These are phyloP conservation scores for Tetragnatha versicolor DNA, from an alignment of 1,140 invertebrate species.

Conservation along the genomic window DNA sequence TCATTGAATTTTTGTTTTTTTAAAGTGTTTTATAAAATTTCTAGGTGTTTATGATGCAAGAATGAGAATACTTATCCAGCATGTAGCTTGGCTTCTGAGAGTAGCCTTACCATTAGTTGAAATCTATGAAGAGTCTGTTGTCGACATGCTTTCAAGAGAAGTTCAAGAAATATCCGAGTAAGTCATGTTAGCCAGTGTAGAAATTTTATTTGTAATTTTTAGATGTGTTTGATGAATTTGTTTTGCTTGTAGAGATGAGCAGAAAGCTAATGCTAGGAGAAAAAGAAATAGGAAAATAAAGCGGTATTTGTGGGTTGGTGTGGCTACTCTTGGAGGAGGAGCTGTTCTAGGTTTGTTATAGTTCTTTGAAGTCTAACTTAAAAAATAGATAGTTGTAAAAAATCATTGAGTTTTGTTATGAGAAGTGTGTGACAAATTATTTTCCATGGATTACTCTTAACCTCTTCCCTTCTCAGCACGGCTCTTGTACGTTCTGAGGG, in stretches of 20 bases:
- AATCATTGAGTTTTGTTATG: background rate
- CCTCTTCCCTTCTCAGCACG: no score
- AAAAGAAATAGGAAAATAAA: constrained; percentile 70
- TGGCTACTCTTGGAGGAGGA: constrained; percentile 73
- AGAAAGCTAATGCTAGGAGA: constrained; percentile 63
- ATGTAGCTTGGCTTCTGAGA: constrained; percentile 68
- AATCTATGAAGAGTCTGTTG: constrained; percentile 64
- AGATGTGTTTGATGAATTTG: background rate
- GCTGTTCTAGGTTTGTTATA: constrained; percentile 68
- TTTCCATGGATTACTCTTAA: no score
- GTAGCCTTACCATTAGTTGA: constrained; percentile 69
- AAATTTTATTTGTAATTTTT: background rate
- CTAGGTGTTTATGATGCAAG: constrained; percentile 74
- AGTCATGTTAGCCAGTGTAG: constrained; percentile 18
- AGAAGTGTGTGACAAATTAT: no score
- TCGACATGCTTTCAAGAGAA: constrained; percentile 64
- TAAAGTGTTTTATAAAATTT: constrained; percentile 1
- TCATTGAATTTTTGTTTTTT: no score
- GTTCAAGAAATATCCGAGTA: constrained; percentile 63
- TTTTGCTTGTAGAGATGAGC: constrained; percentile 63
- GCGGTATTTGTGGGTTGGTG: constrained; percentile 71
- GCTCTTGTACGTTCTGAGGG: no score
- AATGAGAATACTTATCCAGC: constrained; percentile 70
- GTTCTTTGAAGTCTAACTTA: background rate
- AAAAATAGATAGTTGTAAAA: background rate